Evolutionary conservation across 2,888 invertebrate genomes (phyloP), one percentile per base, ranked within the genome.

Genomic region (Drosophila recens): DNA sequence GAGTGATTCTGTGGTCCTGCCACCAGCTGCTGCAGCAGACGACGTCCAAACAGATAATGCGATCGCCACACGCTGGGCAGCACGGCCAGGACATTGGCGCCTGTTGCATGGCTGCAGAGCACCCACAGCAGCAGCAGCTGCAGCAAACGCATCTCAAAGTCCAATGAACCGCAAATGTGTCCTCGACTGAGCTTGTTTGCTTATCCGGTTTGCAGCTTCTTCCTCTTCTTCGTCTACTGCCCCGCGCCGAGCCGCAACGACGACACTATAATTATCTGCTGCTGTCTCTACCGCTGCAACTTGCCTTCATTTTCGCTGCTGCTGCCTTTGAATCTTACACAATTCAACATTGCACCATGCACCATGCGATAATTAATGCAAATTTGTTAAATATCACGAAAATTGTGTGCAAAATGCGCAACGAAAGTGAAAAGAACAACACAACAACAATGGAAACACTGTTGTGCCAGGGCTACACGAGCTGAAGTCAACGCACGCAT

Each of bases 11-110:
- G 87, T 34, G 90, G 88, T 15, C 79, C 77, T 27, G 80, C 73
- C 3, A 87, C 90, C 51, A 93, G 65, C 61, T 91, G 87, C 17
- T 90, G 75, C 2, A 93, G 79, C n/a, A 93, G 67, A 0, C 90
- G 72, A 0, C 88, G 76, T 0, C 93, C 92, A 59, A 91, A 91
- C 4, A 91, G 72, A 72, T 92, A 93, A 58, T 93, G 92, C 2
- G 92, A 92, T 62, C 87, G 89, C 91, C 92, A 92, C 1, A 92
- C 91, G 57, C 92, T 91, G 6, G 93, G 93, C 62, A 93, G 83
- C 8, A 93, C 89, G 0, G 92, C 92, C 63, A 93, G 75, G 61
- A 93, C 90, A 67, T 92, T 91, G 51, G 90, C 90, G 10, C 87
- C 89, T n/a, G 65, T 64, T 20, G 68, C 67, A 49, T 66, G 54